Base-by-base conservation (phyloP, 2,888 invertebrate species). In the Amiota mariae region DNA sequence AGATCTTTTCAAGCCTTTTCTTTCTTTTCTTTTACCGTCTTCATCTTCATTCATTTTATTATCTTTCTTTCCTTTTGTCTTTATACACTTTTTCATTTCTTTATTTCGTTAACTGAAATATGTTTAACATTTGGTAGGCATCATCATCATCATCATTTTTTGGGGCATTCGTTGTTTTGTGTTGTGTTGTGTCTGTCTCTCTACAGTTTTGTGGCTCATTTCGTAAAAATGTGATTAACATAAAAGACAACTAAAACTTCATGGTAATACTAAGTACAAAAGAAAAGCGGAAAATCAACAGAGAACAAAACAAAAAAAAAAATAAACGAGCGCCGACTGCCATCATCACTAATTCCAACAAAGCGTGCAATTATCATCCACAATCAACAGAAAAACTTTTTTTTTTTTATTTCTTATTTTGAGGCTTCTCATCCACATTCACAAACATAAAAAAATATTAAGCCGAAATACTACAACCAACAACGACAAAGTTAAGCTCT, bases 1-100 rank as follows among this genome's bases (percentile, higher is more conserved):
- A 15, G 0, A 15, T n/a, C 20, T 59, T 10, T 2, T 11, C 0
- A 59, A 18, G 13, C 11, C 18, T 59, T 15, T 18, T 59, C 13
- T 18, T 15, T 11, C 9, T 11, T 70, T 47, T 63, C 59, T 18
- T 11, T 70, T 47, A 63, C 59, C 18, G 46, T 13, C 18, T 66
- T 72, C 18, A 24, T 51, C 3, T 24, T 59, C 18, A 59, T 59
- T 59, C 15, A 59, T 9, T 6, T 36, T 36, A 36, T 36, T 36
- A 36, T 36, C 36, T 36, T 36, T 81, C 63, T 80, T 79, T 82
- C 79, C 81, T 82, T 84, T 77, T 80, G 80, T 81, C 81, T 80
- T 75, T 64, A 6, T 6, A 36, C 36, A 6, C 8, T 6, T 67
- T 66, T 54, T 61, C 46, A 49, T 71, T 57, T 59, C 61, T 61